Evolutionary conservation across 2,888 invertebrate species (phyloP).

Genomic region (Sialis fuliginosa): DNA sequence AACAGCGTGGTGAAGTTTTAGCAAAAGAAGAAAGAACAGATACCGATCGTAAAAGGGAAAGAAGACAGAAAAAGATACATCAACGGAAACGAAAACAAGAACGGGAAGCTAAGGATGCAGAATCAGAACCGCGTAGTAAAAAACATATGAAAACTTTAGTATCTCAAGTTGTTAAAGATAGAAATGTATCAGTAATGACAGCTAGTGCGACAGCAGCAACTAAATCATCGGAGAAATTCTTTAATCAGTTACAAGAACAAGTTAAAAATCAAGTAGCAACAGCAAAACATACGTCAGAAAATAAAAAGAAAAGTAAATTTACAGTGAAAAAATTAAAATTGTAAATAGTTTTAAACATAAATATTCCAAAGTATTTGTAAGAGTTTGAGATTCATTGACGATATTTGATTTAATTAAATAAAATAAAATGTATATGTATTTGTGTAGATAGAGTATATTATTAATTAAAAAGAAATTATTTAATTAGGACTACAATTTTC

Average conservation of each 20-base stretch:
- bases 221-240: constrained; percentile 71
- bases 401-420: no score
- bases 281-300: constrained; percentile 13
- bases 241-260: constrained; percentile 69
- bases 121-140: constrained; percentile 33
- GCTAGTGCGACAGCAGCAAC: constrained; percentile 29
- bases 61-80: constrained; percentile 69
- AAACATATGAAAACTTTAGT: constrained; percentile 39
- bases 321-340: constrained; percentile 45
- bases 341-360: constrained; percentile 18
- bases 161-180: constrained; percentile 44
- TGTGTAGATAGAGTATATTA: no score
- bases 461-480: no score
- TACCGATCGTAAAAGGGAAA: constrained; percentile 77
- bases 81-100: constrained; percentile 39
- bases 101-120: constrained; percentile 28
- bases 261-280: constrained; percentile 33
- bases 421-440: no score
- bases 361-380: constrained; percentile 1
- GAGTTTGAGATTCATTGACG: no score
- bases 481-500: no score
- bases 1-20: constrained; percentile 33
- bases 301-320: constrained; percentile 20
- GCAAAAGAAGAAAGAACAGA: constrained; percentile 58
- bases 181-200: constrained; percentile 38